Percentiles rank a stretch among this genome's conserved stretches.
These are phyloP conservation scores for Tetragnatha versicolor DNA, from an alignment of 1,140 invertebrate genomes.

Conservation along the genomic window DNA sequence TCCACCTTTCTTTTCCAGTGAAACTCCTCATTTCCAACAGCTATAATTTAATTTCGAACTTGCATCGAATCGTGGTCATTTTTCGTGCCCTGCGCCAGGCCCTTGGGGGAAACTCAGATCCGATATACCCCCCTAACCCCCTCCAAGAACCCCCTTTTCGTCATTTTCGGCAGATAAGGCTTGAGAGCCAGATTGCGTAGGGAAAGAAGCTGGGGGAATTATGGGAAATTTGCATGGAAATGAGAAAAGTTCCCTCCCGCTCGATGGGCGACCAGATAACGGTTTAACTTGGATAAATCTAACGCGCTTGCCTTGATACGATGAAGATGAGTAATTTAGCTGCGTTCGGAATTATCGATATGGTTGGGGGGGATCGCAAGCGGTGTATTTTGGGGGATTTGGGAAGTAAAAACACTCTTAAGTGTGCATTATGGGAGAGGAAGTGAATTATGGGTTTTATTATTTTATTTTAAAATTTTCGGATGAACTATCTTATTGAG, in stretches of 20 bases:
- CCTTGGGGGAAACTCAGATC: neutral
- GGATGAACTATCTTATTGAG: too few species aligned
- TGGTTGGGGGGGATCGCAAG: too few species aligned
- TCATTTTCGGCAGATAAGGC: neutral
- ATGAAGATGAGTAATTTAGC: too few species aligned
- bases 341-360: too few species aligned
- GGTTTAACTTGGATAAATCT: too few species aligned
- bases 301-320: too few species aligned
- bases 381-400: too few species aligned
- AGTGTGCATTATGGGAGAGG: too few species aligned
- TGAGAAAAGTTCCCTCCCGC: conserved; percentile 17
- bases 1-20: neutral
- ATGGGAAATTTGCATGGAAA: conserved; percentile 44
- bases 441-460: too few species aligned
- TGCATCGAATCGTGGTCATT: neutral
- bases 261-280: conserved; percentile 16
- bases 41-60: neutral
- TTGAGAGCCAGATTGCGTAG: neutral
- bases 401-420: too few species aligned
- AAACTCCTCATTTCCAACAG: neutral
- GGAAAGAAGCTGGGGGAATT: conserved; percentile 2
- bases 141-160: too few species aligned
- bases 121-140: neutral
- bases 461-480: too few species aligned
- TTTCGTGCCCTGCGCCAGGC: neutral